Conservation (phyloP, 2,888 invertebrate genomes). For the Scaptomyza flava region DNA sequence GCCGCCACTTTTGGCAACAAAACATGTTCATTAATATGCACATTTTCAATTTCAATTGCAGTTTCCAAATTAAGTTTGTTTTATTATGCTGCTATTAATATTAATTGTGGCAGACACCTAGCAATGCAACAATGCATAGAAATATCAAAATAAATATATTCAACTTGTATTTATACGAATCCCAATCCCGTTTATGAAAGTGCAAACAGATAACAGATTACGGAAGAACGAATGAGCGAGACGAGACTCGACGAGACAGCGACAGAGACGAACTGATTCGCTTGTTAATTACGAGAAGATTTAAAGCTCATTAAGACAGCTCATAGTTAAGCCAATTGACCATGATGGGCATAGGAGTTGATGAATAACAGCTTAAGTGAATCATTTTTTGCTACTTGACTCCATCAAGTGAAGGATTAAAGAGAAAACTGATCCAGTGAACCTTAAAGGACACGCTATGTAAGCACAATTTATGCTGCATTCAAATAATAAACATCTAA, state of each 20-base stretch:
- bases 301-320: background rate
- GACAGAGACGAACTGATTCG: background rate
- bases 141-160: background rate
- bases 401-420: too few species aligned
- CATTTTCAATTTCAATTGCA: conserved; percentile 3
- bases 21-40: background rate
- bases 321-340: conserved; percentile 1
- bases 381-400: background rate
- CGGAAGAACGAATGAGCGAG: background rate
- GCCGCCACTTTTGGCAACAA: conserved; percentile 1
- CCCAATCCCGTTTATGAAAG: too few species aligned
- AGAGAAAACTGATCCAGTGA: too few species aligned
- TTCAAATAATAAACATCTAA: too few species aligned
- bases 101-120: conserved; percentile 24
- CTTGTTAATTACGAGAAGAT: background rate
- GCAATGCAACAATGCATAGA: conserved; percentile 45
- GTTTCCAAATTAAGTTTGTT: background rate
- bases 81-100: background rate
- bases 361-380: background rate
- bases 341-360: background rate
- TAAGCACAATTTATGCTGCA: background rate
- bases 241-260: background rate
- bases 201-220: too few species aligned
- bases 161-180: too few species aligned
- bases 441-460: too few species aligned